phyloP scores from a whole-genome alignment of 2,888 invertebrate genomes.

The Lymantria dispar region DNA sequence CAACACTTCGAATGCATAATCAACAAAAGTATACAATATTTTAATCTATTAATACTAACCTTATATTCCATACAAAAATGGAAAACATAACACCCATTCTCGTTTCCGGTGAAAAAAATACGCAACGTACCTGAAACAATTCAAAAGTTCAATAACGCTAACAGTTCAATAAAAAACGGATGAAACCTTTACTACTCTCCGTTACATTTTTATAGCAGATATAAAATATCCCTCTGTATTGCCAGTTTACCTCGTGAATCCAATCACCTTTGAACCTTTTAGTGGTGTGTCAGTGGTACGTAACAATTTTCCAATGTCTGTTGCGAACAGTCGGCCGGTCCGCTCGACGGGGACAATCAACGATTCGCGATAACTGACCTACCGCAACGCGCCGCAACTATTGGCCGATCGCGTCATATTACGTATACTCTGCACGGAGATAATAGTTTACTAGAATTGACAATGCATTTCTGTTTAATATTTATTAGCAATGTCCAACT shows the following conservation, averaged over 20 bases:
- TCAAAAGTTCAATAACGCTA: background rate
- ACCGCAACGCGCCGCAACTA: constrained; percentile 59
- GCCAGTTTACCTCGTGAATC: constrained; percentile 12
- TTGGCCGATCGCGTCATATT: constrained; percentile 56
- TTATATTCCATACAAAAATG: too few species aligned
- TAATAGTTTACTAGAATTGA: background rate
- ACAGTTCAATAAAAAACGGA: background rate
- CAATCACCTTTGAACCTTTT: constrained; percentile 24
- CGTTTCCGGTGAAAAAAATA: background rate
- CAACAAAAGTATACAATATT: too few species aligned
- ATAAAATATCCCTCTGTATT: constrained; percentile 8
- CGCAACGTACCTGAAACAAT: constrained; percentile 26
- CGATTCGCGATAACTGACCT: constrained; percentile 72
- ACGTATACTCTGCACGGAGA: constrained; percentile 32
- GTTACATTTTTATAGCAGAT: background rate
- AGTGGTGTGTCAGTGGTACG: constrained; percentile 17
- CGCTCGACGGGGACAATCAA: constrained; percentile 41
- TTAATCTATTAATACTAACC: too few species aligned
- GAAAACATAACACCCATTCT: background rate
- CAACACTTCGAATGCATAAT: too few species aligned
- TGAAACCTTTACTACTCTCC: background rate
- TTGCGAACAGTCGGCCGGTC: constrained; percentile 13
- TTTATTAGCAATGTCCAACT: too few species aligned
- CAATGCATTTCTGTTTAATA: background rate
- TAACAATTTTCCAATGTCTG: constrained; percentile 22